phyloP scores from a whole-genome alignment of 2,888 invertebrate genomes.

The Drosophila emarginata region DNA sequence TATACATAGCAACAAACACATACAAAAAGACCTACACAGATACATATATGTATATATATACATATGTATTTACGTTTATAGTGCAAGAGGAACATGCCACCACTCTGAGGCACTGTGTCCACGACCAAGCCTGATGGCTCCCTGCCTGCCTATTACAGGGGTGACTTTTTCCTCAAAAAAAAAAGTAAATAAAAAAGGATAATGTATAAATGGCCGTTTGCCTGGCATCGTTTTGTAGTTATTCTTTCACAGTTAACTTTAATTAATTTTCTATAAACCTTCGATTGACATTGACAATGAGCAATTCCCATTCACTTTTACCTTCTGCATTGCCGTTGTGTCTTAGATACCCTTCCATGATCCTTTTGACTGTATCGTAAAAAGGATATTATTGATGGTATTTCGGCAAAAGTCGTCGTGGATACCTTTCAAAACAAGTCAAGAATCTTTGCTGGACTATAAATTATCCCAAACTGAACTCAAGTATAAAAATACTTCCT shows the following conservation, averaged over 20 bases:
- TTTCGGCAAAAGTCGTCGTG: background rate
- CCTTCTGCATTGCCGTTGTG: background rate
- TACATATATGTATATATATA: slow-evolving; percentile 24
- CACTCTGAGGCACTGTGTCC: slow-evolving; percentile 17
- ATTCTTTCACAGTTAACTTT: slow-evolving; percentile 53
- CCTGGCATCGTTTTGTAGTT: slow-evolving; percentile 19
- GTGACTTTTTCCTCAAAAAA: slow-evolving; percentile 56
- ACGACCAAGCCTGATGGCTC: slow-evolving; percentile 12
- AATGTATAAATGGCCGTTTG: slow-evolving; percentile 45
- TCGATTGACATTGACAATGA: slow-evolving; percentile 33
- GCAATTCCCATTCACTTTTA: background rate
- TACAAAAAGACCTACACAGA: background rate
- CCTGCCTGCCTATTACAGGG: slow-evolving; percentile 42
- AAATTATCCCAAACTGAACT: background rate
- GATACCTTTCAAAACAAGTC: background rate
- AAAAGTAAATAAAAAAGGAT: slow-evolving; percentile 33
- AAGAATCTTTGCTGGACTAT: background rate
- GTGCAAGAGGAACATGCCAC: slow-evolving; percentile 4
- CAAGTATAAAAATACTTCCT: background rate
- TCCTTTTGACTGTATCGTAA: background rate
- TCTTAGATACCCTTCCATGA: too few species aligned
- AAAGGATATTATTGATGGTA: background rate
- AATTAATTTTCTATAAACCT: slow-evolving; percentile 71
- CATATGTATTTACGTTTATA: slow-evolving; percentile 3
- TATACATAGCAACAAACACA: too few species aligned